Conservation (phyloP, 2,888 invertebrate species). For the Lasioglossum pauxillum region DNA sequence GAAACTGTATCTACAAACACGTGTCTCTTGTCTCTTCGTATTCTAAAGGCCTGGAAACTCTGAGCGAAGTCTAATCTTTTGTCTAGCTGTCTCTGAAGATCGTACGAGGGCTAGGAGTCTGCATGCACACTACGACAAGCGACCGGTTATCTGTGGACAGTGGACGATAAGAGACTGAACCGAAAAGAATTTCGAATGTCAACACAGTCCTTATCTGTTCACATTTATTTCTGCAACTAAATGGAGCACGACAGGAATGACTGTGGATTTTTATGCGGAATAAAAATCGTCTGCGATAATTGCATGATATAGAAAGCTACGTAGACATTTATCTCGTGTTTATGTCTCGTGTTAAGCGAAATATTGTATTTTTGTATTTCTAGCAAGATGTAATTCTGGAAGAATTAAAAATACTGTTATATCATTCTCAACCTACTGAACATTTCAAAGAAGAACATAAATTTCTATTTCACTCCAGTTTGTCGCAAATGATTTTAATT, state of each 20-base stretch:
- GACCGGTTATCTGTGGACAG: not conserved
- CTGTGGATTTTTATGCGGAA: not conserved
- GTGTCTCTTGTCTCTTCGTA: not conserved
- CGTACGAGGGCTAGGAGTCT: not conserved
- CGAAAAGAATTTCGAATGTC: not conserved
- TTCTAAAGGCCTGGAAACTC: not conserved
- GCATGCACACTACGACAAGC: not conserved
- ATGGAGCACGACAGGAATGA: not conserved
- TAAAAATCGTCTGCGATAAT: not conserved
- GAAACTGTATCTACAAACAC: not conserved
- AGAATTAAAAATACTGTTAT: too few species aligned
- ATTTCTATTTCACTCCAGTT: too few species aligned
- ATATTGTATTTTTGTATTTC: too few species aligned
- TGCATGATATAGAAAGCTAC: not conserved
- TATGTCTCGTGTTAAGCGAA: too few species aligned
- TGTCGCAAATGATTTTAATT: too few species aligned
- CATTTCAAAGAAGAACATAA: too few species aligned
- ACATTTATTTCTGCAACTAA: not conserved
- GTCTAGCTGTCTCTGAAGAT: not conserved
- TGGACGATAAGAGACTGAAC: not conserved
- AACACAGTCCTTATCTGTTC: not conserved
- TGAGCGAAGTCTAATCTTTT: not conserved
- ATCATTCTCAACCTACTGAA: too few species aligned
- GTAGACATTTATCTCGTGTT: not conserved
- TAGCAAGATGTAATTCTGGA: too few species aligned